These are phyloP conservation scores for Crypturellus undulatus DNA, from an alignment of 2,113 vertebrate species.

Conservation along the genomic window DNA sequence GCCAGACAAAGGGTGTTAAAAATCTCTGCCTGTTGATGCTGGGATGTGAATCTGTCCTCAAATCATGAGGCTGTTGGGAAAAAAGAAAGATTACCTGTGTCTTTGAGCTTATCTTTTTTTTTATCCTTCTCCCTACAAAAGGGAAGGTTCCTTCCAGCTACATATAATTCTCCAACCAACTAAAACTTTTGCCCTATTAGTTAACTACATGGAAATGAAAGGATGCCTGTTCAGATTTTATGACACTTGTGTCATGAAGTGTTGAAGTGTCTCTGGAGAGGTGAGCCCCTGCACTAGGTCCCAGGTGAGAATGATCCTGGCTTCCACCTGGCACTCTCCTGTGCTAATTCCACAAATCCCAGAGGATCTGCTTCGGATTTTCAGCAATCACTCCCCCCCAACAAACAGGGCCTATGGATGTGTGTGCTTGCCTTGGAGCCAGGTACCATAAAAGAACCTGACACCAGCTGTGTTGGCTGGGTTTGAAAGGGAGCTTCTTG, in stretches of 20 bases:
- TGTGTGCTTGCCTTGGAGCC: background rate
- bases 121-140: background rate
- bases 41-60: background rate
- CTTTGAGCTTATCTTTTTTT: background rate
- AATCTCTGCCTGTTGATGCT: background rate
- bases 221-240: background rate
- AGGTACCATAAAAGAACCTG: background rate
- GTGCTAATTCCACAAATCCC: background rate
- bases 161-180: background rate
- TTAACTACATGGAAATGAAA: background rate
- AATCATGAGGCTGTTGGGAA: background rate
- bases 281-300: background rate
- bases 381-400: fast-evolving
- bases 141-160: background rate
- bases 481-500: fast-evolving
- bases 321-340: background rate
- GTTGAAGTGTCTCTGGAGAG: background rate
- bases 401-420: background rate
- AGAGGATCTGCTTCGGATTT: background rate
- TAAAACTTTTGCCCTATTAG: no score
- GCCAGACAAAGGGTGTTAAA: background rate
- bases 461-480: background rate
- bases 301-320: fast-evolving
- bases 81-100: background rate
- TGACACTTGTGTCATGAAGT: background rate